Base-by-base conservation (phyloP, 2,888 invertebrate species). In the Pachycephus smyrnensis region DNA sequence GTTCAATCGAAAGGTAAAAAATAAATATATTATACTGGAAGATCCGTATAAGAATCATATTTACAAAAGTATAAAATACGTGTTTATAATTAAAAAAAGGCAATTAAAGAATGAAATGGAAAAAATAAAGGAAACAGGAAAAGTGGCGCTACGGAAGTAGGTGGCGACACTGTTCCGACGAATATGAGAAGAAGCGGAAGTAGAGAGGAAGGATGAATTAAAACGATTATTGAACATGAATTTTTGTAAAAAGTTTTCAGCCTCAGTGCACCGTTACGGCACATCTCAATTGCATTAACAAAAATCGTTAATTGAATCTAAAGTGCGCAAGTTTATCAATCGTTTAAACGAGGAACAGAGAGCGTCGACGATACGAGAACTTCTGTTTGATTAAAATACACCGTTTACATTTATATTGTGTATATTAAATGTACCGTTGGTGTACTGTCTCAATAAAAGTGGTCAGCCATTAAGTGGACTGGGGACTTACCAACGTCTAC, bases 1-100 rank as follows among this genome's bases (percentile, higher is more conserved):
- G 71, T 71, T 71, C 30, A 71, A 33, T 32, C 33, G 81, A 83
- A 87, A 85, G 84, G 81, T 85, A 82, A 86, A 86, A 88, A 89
- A 89, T 88, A 90, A 89, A 89, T 89, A 89, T 88, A 87, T 85
- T 84, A 83, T 86, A 88, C 80, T 89, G 89, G 88, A 89, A 89
- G 89, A 89, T 84, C 87, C 82, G 80, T 85, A 82, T 86, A 82
- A 87, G 84, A 89, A 88, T 86, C 81, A 86, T 89, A 89, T 90
- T 86, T 89, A 89, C 88, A 89, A 87, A 86, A 84, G 80, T 82
- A 82, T 83, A 88, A 85, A 87, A 85, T 84, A 86, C 82, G 23
- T 55, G 55, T 55, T 55, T 55, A 55, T 55, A 55, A 55, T 55
- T 55, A 55, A 55, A 0, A 9, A 55, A 55, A 23, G 6, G 55